Evolutionary conservation across 1,140 invertebrate species (phyloP).

Genomic region (Scylla paramamosain): DNA sequence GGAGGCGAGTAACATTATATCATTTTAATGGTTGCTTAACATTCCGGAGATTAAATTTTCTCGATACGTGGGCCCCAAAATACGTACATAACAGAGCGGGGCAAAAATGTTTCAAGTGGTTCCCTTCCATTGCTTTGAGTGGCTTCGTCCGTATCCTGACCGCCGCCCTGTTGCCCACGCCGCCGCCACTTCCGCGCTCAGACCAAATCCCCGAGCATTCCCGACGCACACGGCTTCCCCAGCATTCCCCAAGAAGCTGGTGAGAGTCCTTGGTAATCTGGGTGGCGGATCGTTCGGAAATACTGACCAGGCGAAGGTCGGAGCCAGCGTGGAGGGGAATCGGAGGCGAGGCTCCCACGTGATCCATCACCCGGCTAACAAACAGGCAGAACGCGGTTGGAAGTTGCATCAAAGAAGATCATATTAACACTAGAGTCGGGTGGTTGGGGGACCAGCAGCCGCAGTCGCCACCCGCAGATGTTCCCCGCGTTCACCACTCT

Average conservation of each 20-base stretch:
- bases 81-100: slow-evolving; percentile 67
- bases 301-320: neutral
- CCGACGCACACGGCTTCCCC: neutral
- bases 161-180: neutral
- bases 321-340: neutral
- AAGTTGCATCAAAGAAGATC: slow-evolving; percentile 75
- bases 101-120: slow-evolving; percentile 70
- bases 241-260: neutral
- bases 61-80: slow-evolving; percentile 56
- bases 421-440: slow-evolving; percentile 72
- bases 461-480: neutral
- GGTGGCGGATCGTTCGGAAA: neutral
- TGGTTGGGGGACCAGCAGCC: slow-evolving; percentile 43
- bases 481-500: neutral
- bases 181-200: neutral
- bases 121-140: slow-evolving; percentile 73
- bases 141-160: slow-evolving; percentile 58
- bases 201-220: neutral
- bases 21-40: slow-evolving; percentile 36
- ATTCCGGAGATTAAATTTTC: slow-evolving; percentile 29
- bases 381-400: slow-evolving; percentile 71
- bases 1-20: neutral
- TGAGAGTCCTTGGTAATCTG: neutral
- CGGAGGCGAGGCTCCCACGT: slow-evolving; percentile 41
- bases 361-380: slow-evolving; percentile 73